A percentile compares a stretch with the other conserved stretches of the same genome.
Conservation (phyloP, 2,888 invertebrate species). For the Melieria crassipennis region DNA sequence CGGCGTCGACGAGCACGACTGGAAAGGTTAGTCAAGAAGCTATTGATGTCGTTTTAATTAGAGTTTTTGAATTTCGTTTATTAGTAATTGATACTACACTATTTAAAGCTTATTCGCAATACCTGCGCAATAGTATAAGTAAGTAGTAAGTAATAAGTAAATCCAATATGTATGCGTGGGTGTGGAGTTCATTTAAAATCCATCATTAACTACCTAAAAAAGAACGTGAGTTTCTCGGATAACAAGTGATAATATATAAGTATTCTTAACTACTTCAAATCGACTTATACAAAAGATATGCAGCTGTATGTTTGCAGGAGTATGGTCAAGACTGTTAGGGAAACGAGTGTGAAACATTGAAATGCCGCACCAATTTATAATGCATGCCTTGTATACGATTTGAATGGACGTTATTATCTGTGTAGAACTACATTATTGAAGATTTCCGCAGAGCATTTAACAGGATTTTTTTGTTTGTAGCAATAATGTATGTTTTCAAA, state of each 20-base stretch:
- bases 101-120: constrained; percentile 35
- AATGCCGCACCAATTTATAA: no score
- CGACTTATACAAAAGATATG: neutral
- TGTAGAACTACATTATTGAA: no score
- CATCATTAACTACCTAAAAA: no score
- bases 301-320: neutral
- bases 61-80: constrained; percentile 6
- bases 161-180: no score
- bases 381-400: no score
- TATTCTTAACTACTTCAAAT: neutral
- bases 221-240: neutral
- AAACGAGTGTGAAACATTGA: no score
- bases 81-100: constrained; percentile 34
- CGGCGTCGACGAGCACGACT: constrained; percentile 46
- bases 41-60: neutral
- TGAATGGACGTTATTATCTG: no score
- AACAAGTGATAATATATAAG: constrained; percentile 3
- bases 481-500: no score
- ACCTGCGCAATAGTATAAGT: constrained; percentile 16
- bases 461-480: no score
- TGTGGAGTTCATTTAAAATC: no score
- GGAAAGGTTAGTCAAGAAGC: constrained; percentile 45
- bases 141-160: constrained; percentile 6
- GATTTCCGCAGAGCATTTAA: no score
- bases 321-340: no score